phyloP scores from a whole-genome alignment of 2,797 vertebrate genomes.

The Crocidura indochinensis region DNA sequence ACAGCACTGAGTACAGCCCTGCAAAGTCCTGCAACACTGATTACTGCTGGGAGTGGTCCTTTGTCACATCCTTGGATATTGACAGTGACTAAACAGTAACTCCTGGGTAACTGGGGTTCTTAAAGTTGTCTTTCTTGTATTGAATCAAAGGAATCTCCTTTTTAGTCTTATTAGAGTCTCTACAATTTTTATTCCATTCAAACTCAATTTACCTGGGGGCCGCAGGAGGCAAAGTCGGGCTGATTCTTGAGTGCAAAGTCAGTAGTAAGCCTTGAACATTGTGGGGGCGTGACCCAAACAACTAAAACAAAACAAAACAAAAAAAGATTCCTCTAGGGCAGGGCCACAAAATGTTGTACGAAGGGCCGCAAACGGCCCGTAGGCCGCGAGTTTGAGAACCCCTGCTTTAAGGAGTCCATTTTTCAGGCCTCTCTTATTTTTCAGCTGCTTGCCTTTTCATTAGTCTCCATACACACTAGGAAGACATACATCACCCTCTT shows the following conservation, averaged over 20 bases:
- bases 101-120: neutral
- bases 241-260: too few species aligned
- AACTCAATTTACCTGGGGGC: too few species aligned
- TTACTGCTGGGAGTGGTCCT: neutral
- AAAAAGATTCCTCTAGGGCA: too few species aligned
- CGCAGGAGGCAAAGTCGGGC: too few species aligned
- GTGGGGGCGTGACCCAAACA: too few species aligned
- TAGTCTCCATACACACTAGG: too few species aligned
- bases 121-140: slow-evolving; percentile 17
- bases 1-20: neutral
- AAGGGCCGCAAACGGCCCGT: too few species aligned
- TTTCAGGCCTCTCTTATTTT: neutral
- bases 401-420: neutral
- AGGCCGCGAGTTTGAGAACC: too few species aligned
- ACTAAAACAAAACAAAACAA: too few species aligned
- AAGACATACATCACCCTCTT: too few species aligned
- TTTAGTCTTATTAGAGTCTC: neutral
- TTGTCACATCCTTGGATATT: neutral
- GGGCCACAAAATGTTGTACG: too few species aligned
- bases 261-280: too few species aligned
- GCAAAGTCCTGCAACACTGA: neutral
- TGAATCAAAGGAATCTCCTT: slow-evolving; percentile 9
- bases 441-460: neutral
- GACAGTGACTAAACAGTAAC: neutral
- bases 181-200: neutral